Evolutionary conservation across 2,113 vertebrate genomes (phyloP).

Genomic region (Saccopteryx bilineata): DNA sequence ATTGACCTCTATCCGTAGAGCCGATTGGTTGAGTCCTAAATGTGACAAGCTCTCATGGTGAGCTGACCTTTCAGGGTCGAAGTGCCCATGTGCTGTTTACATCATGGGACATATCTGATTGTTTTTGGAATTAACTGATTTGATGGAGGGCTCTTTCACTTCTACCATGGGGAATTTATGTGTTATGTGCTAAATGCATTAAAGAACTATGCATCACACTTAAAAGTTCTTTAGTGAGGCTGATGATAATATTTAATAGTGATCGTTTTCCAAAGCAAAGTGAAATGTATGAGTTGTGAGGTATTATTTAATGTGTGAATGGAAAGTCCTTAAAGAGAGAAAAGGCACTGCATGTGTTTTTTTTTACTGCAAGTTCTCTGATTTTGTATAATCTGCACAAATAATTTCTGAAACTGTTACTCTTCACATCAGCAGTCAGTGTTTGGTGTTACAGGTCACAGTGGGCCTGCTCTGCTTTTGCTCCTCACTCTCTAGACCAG

Average conservation of each 20-base stretch:
- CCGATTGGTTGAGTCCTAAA: neutral
- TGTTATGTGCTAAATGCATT: neutral
- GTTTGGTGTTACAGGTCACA: neutral
- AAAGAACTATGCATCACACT: neutral
- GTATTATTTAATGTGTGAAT: slow-evolving; percentile 10
- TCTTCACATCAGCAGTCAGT: neutral
- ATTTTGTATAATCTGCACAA: neutral
- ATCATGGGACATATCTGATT: neutral
- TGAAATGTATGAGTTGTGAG: neutral
- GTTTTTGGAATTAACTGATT: neutral
- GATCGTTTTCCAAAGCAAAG: slow-evolving; percentile 49
- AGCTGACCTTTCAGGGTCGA: neutral
- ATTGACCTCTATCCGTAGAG: neutral
- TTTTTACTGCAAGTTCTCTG: neutral
- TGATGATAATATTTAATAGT: slow-evolving; percentile 8
- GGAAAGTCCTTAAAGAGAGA: slow-evolving; percentile 15
- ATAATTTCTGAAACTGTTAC: neutral
- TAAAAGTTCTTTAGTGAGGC: slow-evolving; percentile 10
- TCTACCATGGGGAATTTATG: neutral
- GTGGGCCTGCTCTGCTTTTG: neutral
- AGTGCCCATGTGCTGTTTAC: neutral
- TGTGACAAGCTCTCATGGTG: neutral
- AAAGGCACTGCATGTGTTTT: neutral
- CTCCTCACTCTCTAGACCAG: rapidly evolving
- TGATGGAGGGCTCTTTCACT: neutral